Evolutionary conservation across 2,113 vertebrate species (phyloP).

Genomic region (Microcebus tavaratra): DNA sequence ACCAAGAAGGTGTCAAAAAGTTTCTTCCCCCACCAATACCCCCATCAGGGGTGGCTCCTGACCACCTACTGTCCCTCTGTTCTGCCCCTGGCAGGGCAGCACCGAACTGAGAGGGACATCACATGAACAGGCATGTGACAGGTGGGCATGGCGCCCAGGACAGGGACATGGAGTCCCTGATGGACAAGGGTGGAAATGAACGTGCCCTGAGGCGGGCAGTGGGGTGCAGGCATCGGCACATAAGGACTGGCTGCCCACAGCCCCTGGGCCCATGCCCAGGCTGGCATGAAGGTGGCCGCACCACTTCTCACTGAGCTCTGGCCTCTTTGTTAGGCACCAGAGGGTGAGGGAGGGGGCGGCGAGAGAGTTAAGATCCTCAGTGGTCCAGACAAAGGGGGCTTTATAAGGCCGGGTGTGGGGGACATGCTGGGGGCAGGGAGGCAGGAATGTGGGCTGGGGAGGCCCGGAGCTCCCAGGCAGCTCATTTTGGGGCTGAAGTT

Average conservation of each 20-base stretch:
- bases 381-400: conserved; percentile 78
- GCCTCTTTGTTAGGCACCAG: conserved; percentile 49
- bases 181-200: background rate
- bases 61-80: background rate
- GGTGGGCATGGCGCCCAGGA: background rate
- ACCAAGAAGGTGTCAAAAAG: background rate
- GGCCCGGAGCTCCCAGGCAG: background rate
- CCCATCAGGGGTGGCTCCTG: background rate
- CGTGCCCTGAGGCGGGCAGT: background rate
- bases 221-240: background rate
- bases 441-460: conserved; percentile 51
- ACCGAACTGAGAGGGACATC: background rate
- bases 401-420: conserved; percentile 69
- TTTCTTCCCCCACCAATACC: background rate
- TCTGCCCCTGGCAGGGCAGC: background rate
- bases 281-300: background rate
- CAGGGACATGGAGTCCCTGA: background rate
- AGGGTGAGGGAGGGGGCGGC: conserved; percentile 19
- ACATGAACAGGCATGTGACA: background rate
- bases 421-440: conserved; percentile 26
- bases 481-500: background rate
- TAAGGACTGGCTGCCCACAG: background rate
- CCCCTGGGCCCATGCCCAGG: background rate
- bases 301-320: background rate
- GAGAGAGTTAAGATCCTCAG: conserved; percentile 60